Evolutionary conservation across 2,797 vertebrate species (phyloP).

Genomic region (Onychomys leucogaster): DNA sequence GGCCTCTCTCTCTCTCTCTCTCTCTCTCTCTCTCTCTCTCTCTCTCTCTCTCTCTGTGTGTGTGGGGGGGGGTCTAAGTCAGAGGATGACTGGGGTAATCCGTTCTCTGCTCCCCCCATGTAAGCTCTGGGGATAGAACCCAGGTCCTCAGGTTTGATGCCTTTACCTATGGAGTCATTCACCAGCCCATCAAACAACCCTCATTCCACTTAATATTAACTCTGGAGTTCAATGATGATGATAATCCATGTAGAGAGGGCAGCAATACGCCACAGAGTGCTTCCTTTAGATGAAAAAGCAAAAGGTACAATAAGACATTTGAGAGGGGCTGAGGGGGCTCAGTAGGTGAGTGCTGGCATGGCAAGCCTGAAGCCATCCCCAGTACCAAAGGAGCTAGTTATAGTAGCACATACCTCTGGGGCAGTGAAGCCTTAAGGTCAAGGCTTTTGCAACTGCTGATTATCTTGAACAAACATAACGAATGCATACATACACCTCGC

Average conservation of each 20-base stretch:
- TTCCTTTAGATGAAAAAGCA: neutral
- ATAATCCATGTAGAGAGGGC: too few species aligned
- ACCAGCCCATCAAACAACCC: too few species aligned
- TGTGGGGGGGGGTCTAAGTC: too few species aligned
- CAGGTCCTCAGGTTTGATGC: neutral
- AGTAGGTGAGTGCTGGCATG: neutral
- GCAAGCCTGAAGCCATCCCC: neutral
- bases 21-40: too few species aligned
- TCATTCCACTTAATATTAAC: neutral
- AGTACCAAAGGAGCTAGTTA: neutral
- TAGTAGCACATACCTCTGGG: too few species aligned
- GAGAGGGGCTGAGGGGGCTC: neutral
- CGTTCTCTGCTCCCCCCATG: neutral
- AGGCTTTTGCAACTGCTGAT: neutral
- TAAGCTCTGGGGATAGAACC: neutral
- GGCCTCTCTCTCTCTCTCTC: neutral
- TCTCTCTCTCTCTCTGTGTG: too few species aligned
- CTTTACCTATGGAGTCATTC: neutral
- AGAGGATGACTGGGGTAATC: neutral
- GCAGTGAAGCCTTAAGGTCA: neutral
- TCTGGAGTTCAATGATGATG: neutral
- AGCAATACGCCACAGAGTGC: neutral
- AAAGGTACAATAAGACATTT: neutral
- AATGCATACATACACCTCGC: neutral
- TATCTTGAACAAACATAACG: slow-evolving; percentile 1